Conservation (phyloP, 2,797 vertebrate genomes). For the Phrynocephalus vlangalii region DNA sequence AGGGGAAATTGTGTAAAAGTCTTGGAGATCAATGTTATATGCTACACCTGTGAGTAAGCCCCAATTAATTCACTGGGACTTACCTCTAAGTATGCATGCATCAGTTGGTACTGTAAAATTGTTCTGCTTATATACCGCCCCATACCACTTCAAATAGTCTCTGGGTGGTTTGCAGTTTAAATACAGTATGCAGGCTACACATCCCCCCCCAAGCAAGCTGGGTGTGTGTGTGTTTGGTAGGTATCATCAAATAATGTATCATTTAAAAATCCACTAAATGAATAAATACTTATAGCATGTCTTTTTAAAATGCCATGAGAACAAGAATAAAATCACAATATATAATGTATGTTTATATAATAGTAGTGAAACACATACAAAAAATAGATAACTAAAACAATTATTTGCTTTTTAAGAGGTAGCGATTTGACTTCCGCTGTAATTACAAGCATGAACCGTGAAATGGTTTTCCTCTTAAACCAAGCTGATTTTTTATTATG, state of each 20-base stretch:
- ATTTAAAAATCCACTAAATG: background rate
- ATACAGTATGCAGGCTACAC: no score
- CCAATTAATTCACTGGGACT: background rate
- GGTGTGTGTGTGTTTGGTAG: no score
- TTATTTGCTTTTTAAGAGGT: background rate
- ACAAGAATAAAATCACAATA: background rate
- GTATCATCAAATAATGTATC: no score
- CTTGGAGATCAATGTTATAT: background rate
- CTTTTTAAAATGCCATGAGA: background rate
- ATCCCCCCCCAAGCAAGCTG: no score
- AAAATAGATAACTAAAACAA: background rate
- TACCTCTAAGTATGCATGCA: background rate
- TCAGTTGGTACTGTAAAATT: background rate
- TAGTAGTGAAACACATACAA: background rate
- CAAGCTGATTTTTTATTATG: background rate
- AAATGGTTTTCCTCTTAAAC: background rate
- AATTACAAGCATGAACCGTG: background rate
- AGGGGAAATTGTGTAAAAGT: conserved; percentile 4
- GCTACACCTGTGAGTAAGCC: background rate
- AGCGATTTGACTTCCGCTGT: background rate
- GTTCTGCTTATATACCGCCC: no score
- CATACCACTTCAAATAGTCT: no score
- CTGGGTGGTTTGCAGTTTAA: no score
- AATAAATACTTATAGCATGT: background rate
- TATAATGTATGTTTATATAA: background rate